phyloP scores from a whole-genome alignment of 1,140 invertebrate genomes.

The Venustaconcha ellipsiformis region DNA sequence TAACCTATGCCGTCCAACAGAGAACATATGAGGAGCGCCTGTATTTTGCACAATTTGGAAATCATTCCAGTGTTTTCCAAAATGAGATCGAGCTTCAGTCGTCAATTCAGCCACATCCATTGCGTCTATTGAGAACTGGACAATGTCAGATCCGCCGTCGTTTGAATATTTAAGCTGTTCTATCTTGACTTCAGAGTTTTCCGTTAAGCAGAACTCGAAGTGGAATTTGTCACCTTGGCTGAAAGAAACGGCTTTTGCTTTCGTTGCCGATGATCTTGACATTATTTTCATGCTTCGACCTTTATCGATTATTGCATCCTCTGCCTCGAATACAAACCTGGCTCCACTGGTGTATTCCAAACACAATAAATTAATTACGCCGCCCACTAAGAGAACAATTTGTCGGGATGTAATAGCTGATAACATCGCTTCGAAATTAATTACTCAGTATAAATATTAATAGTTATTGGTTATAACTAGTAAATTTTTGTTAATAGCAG shows the following conservation, averaged over 20 bases:
- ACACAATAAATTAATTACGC: no score
- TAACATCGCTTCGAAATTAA: no score
- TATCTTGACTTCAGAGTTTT: neutral
- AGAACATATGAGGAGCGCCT: neutral
- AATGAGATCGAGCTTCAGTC: neutral
- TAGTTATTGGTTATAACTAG: no score
- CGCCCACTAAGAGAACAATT: no score
- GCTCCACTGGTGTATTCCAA: no score
- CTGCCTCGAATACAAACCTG: no score
- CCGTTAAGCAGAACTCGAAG: conserved; percentile 18
- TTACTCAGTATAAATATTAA: no score
- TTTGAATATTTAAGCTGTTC: conserved; percentile 13
- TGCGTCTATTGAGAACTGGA: conserved; percentile 2
- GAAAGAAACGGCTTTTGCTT: conserved; percentile 13
- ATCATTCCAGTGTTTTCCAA: conserved; percentile 20
- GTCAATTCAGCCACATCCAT: conserved; percentile 9
- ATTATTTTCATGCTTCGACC: neutral
- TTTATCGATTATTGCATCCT: no score
- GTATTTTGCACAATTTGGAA: conserved; percentile 5
- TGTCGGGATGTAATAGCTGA: no score
- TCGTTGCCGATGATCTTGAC: conserved; percentile 17
- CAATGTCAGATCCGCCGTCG: conserved; percentile 9
- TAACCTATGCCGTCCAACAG: conserved; percentile 8
- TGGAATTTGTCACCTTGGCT: conserved; percentile 3
- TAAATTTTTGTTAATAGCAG: no score